phyloP scores from a whole-genome alignment of 2,888 invertebrate species.

The Microctonus aethiopoides region DNA sequence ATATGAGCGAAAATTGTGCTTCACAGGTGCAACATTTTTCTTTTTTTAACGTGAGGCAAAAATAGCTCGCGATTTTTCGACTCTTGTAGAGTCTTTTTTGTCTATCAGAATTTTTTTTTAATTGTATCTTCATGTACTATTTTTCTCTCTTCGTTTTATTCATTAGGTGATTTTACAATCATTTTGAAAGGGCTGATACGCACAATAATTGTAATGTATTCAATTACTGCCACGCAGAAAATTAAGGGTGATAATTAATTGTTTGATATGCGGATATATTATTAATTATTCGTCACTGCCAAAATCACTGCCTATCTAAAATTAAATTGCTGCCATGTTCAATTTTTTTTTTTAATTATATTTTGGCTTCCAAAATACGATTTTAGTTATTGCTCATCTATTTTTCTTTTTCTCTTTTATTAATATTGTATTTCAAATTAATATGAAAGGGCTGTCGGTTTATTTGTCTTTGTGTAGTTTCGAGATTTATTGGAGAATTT shows the following conservation, averaged over 20 bases:
- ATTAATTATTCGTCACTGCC: constrained; percentile 24
- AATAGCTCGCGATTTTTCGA: constrained; percentile 33
- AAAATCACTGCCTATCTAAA: constrained; percentile 17
- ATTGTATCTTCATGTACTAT: constrained; percentile 21
- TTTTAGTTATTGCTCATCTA: not conserved
- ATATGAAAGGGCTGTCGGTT: constrained; percentile 5
- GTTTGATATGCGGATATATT: constrained; percentile 6
- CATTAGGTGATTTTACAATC: constrained; percentile 11
- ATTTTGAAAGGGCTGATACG: constrained; percentile 20
- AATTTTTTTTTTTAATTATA: not conserved
- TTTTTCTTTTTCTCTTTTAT: not conserved
- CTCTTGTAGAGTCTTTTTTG: constrained; percentile 39
- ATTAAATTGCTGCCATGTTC: constrained; percentile 17
- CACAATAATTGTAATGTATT: constrained; percentile 22
- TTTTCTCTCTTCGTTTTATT: constrained; percentile 11
- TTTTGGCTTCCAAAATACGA: not conserved
- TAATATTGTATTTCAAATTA: not conserved
- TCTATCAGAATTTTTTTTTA: constrained; percentile 25
- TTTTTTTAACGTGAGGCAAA: constrained; percentile 11
- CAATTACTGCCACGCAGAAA: constrained; percentile 24
- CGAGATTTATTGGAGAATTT: constrained; percentile 8
- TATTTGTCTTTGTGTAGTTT: constrained; percentile 19
- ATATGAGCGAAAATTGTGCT: constrained; percentile 31
- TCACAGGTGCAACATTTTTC: constrained; percentile 11
- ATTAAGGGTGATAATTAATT: constrained; percentile 7